phyloP scores from a whole-genome alignment of 1,140 invertebrate genomes.

The Drosophila pectinifera region DNA sequence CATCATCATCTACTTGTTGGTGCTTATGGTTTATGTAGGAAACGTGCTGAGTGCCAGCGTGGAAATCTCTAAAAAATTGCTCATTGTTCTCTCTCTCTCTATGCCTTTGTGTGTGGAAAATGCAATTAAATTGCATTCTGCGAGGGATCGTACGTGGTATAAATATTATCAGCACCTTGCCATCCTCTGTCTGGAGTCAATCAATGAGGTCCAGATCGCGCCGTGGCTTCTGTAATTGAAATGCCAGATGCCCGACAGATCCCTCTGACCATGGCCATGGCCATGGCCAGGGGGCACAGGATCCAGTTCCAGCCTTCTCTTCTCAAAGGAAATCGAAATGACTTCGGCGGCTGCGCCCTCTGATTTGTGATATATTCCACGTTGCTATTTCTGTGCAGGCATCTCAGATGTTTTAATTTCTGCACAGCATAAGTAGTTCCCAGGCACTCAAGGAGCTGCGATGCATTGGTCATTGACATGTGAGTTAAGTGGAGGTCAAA shows the following conservation, averaged over 20 bases:
- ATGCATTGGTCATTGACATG: slow-evolving; percentile 8
- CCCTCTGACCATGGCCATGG: slow-evolving; percentile 25
- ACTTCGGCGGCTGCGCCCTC: not conserved
- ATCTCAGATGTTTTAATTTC: slow-evolving; percentile 57
- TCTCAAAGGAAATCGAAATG: slow-evolving; percentile 18
- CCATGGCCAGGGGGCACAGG: slow-evolving; percentile 30
- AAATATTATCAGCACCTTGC: slow-evolving; percentile 76
- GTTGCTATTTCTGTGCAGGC: slow-evolving; percentile 36
- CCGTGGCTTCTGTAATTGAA: slow-evolving; percentile 68
- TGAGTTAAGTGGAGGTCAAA: not conserved
- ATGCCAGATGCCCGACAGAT: slow-evolving; percentile 53
- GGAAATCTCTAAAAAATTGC: slow-evolving; percentile 61
- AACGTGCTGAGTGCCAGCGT: slow-evolving; percentile 74
- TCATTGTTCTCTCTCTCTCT: slow-evolving; percentile 49
- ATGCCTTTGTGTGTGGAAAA: slow-evolving; percentile 74
- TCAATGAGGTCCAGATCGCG: slow-evolving; percentile 76
- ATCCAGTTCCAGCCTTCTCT: slow-evolving; percentile 14
- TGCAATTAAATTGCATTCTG: slow-evolving; percentile 73
- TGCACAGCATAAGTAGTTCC: slow-evolving; percentile 1
- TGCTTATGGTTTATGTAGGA: slow-evolving; percentile 79
- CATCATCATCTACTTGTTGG: slow-evolving; percentile 19
- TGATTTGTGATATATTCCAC: slow-evolving; percentile 35
- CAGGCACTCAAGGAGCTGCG: not conserved
- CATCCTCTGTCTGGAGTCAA: slow-evolving; percentile 51
- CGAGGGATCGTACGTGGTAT: slow-evolving; percentile 52